Evolutionary conservation across 2,888 invertebrate genomes (phyloP).

Genomic region (Aleiodes leptofemur): DNA sequence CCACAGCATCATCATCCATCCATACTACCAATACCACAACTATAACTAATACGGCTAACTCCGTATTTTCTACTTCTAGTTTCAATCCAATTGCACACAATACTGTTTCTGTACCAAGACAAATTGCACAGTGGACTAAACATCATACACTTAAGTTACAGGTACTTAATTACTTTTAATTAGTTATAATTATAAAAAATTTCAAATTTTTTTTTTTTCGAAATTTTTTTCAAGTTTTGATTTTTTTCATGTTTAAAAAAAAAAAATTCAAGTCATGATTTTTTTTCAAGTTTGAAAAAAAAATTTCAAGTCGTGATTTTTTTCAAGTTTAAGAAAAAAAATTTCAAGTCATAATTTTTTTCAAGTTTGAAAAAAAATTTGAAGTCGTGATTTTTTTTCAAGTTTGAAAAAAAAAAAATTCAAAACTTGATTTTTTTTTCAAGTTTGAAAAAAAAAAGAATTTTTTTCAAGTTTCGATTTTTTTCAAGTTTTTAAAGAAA

Average conservation of each 20-base stretch:
- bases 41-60: slow-evolving; percentile 45
- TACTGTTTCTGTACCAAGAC: slow-evolving; percentile 59
- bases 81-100: slow-evolving; percentile 54
- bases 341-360: no score
- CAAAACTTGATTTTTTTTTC: no score
- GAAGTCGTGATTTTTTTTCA: no score
- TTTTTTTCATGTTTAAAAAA: not conserved
- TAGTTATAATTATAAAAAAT: not conserved
- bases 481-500: not conserved
- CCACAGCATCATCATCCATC: slow-evolving; percentile 41
- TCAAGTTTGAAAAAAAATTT: no score
- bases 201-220: not conserved
- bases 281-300: no score
- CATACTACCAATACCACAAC: slow-evolving; percentile 20
- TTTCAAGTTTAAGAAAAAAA: no score
- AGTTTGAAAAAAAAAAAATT: not conserved
- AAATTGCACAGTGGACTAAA: slow-evolving; percentile 71
- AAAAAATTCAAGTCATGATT: not conserved
- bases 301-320: no score
- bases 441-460: no score
- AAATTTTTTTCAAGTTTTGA: not conserved
- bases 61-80: slow-evolving; percentile 48
- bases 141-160: slow-evolving; percentile 72
- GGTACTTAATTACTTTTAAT: slow-evolving; percentile 59
- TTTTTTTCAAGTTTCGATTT: not conserved